Percentiles rank a stretch among this genome's conserved stretches.
Conservation (phyloP, 2,888 invertebrate genomes). For the Oscheius sp. region DNA sequence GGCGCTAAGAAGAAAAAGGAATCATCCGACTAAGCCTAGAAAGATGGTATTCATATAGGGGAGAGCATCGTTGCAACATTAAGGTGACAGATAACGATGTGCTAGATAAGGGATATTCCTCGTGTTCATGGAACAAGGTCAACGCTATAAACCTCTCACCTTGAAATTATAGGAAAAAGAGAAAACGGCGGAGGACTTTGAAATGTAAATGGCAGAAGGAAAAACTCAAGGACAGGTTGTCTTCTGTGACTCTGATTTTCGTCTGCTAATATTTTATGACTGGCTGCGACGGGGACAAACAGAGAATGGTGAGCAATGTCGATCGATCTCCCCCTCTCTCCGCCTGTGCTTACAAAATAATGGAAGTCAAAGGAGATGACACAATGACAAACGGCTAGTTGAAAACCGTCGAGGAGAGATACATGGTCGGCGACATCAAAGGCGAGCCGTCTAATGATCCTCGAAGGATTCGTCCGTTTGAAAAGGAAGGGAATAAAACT, state of each 20-base stretch:
- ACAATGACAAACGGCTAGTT: slow-evolving; percentile 20
- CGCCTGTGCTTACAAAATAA: background rate
- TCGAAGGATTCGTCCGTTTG: no score
- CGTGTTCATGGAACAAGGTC: background rate
- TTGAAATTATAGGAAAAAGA: no score
- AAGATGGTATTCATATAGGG: no score
- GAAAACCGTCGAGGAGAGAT: slow-evolving; percentile 20
- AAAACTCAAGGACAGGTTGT: background rate
- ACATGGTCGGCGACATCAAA: slow-evolving; percentile 22
- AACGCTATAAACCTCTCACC: no score
- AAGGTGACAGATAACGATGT: background rate
- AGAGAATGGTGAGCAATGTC: background rate
- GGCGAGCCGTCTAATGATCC: no score
- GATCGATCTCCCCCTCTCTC: background rate
- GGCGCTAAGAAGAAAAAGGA: no score
- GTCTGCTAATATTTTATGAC: slow-evolving; percentile 11
- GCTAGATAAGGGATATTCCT: background rate
- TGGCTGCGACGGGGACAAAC: slow-evolving; percentile 3
- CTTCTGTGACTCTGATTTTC: background rate
- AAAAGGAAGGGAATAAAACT: no score
- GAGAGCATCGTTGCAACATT: no score
- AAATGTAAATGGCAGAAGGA: background rate
- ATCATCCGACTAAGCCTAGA: no score
- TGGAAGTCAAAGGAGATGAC: background rate
- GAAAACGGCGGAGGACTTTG: background rate